Evolutionary conservation across 2,797 vertebrate species (phyloP).

Genomic region (Sebastes kiyomatsui): DNA sequence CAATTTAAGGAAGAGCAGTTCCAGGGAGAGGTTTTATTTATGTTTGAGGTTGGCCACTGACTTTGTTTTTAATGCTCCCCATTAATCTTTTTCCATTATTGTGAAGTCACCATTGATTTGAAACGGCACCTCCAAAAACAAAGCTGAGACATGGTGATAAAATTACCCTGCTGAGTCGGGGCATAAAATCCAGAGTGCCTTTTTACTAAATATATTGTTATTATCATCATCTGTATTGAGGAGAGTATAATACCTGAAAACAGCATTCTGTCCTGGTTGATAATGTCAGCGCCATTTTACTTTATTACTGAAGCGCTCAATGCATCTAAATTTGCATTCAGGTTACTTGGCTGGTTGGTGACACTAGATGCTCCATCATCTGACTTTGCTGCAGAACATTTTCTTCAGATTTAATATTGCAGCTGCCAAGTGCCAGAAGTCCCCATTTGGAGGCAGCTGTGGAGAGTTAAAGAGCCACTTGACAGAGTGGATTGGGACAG

Average conservation of each 20-base stretch:
- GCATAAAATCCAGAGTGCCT: neutral
- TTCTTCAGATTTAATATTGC: neutral
- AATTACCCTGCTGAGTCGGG: neutral
- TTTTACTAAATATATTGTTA: neutral
- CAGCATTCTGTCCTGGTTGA: neutral
- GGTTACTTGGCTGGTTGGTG: neutral
- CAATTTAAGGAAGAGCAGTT: neutral
- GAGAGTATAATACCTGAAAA: neutral
- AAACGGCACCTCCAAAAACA: neutral
- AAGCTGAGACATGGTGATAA: neutral
- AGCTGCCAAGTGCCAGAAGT: neutral
- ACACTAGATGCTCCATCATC: neutral
- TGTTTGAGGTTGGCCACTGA: neutral
- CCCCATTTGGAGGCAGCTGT: neutral
- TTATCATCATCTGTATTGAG: neutral
- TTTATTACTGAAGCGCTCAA: neutral
- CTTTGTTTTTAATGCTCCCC: neutral
- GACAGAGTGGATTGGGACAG: slow-evolving; percentile 10
- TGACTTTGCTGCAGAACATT: neutral
- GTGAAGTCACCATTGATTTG: neutral
- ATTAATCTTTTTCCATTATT: neutral
- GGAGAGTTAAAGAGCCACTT: neutral
- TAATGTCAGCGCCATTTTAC: neutral
- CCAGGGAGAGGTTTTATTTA: neutral
- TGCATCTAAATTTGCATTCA: neutral